Evolutionary conservation across 2,888 invertebrate species (phyloP).

Genomic region (Buathra laborator): DNA sequence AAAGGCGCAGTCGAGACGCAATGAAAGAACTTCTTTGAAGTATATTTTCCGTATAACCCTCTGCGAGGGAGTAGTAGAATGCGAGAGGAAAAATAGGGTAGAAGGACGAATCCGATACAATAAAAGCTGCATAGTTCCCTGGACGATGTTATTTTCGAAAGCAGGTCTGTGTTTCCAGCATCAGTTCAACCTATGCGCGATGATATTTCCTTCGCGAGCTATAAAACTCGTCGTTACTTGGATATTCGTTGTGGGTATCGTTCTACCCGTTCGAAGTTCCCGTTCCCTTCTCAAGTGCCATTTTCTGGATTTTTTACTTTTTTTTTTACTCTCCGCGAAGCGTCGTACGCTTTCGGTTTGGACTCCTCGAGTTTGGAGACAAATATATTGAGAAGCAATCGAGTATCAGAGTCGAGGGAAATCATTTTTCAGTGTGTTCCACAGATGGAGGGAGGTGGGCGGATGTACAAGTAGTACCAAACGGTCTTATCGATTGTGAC

Average conservation of each 20-base stretch:
- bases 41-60: not conserved
- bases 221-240: constrained; percentile 33
- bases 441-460: not conserved
- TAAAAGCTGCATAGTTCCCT: constrained; percentile 66
- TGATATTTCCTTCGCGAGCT: constrained; percentile 44
- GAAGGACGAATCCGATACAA: constrained; percentile 40
- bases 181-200: constrained; percentile 4
- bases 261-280: constrained; percentile 5
- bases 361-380: not conserved
- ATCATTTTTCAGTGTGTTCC: constrained; percentile 43
- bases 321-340: not conserved
- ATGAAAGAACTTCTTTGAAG: not conserved
- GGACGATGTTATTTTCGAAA: constrained; percentile 68
- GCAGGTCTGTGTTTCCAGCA: constrained; percentile 19
- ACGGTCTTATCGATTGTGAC: not conserved
- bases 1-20: not conserved
- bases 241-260: constrained; percentile 23
- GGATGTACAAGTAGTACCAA: not conserved
- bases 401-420: constrained; percentile 44
- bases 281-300: constrained; percentile 36
- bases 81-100: not conserved
- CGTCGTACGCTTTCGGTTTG: not conserved
- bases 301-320: constrained; percentile 25
- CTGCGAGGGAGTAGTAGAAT: not conserved
- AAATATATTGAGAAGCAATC: not conserved